Evolutionary conservation across 92 coral and sea anemone species (phyloP).

Genomic region (Phymanthus crucifer): DNA sequence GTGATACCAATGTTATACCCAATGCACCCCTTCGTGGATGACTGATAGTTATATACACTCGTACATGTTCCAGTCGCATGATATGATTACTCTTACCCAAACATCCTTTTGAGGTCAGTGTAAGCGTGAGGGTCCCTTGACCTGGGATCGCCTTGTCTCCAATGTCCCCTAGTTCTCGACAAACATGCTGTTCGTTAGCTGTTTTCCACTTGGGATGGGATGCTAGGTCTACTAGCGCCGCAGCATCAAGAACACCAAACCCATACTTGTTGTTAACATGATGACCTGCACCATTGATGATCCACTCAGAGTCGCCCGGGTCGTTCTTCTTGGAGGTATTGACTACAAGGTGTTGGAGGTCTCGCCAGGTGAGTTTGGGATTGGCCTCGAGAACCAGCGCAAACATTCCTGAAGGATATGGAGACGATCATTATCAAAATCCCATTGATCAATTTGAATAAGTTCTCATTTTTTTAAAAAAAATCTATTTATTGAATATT

Average conservation of each 20-base stretch:
- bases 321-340: conserved; percentile 87
- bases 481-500: not conserved
- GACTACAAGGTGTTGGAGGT: conserved; percentile 90
- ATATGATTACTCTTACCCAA: conserved; percentile 60
- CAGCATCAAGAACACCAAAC: conserved; percentile 91
- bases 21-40: conserved; percentile 86
- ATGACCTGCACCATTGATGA: conserved; percentile 76
- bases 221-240: conserved; percentile 81
- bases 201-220: conserved; percentile 70
- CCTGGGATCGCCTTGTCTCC: conserved; percentile 55
- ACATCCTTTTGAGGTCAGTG: conserved; percentile 70
- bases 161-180: conserved; percentile 67
- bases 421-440: conserved; percentile 31
- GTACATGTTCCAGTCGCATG: conserved; percentile 85
- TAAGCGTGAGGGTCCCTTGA: conserved; percentile 52
- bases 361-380: conserved; percentile 92
- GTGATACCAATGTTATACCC: conserved; percentile 78
- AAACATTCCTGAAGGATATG: conserved; percentile 76
- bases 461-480: not conserved
- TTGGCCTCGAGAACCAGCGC: conserved; percentile 96
- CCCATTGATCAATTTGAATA: conserved; percentile 4
- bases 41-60: conserved; percentile 70
- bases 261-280: conserved; percentile 95
- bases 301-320: conserved; percentile 74
- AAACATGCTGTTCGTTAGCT: conserved; percentile 82